phyloP scores from a whole-genome alignment of 2,797 vertebrate genomes.

The Melanotaenia nigrans region DNA sequence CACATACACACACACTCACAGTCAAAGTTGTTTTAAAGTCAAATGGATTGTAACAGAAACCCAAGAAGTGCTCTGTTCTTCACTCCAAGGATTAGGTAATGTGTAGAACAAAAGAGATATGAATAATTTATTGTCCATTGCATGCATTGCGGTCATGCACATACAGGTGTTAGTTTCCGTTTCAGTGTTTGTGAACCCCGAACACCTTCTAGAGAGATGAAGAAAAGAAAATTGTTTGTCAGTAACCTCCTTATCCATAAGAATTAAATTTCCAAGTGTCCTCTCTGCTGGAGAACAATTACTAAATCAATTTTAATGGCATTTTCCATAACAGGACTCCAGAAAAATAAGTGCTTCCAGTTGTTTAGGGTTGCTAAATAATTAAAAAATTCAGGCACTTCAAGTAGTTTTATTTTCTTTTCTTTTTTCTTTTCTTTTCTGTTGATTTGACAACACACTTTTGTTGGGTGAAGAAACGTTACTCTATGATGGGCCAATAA shows the following conservation, averaged over 20 bases:
- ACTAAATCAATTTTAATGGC: constrained; percentile 10
- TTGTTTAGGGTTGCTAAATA: constrained; percentile 39
- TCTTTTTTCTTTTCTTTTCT: constrained; percentile 5
- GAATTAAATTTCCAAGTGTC: neutral
- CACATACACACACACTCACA: constrained; percentile 19
- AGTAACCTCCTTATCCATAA: neutral
- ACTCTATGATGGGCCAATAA: constrained; percentile 48
- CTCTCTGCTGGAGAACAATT: neutral
- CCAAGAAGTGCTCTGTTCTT: constrained; percentile 71
- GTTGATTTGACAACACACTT: constrained; percentile 66
- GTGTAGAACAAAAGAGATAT: constrained; percentile 82
- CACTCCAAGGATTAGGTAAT: constrained; percentile 77
- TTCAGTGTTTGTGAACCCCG: constrained; percentile 53
- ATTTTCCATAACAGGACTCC: constrained; percentile 1
- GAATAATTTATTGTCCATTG: constrained; percentile 81
- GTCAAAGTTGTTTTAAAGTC: constrained; percentile 86
- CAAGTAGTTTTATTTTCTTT: constrained; percentile 36
- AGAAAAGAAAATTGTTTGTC: constrained; percentile 10
- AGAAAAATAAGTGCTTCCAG: constrained; percentile 8
- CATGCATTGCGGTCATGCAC: constrained; percentile 70
- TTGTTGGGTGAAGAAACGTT: constrained; percentile 61
- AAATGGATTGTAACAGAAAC: constrained; percentile 83
- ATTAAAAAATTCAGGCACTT: constrained; percentile 35
- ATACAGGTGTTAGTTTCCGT: constrained; percentile 74
- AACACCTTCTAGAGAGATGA: constrained; percentile 40